phyloP scores from a whole-genome alignment of 2,113 vertebrate species.

The Columba livia region DNA sequence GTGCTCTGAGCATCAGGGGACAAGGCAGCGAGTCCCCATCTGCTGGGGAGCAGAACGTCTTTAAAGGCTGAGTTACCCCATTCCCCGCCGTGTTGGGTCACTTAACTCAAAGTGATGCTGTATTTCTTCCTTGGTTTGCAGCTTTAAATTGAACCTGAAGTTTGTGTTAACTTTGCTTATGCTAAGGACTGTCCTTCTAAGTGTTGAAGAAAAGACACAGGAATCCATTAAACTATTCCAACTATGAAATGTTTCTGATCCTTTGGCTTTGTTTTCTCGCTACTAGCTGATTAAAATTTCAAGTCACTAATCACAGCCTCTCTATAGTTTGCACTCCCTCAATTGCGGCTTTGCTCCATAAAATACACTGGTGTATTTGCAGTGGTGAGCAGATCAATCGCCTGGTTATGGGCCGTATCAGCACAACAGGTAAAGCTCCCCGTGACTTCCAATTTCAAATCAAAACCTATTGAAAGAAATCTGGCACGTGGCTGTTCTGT shows the following conservation, averaged over 20 bases:
- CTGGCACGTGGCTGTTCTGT: neutral
- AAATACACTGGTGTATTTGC: accelerated
- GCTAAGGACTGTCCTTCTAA: neutral
- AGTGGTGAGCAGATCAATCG: neutral
- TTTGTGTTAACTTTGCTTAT: neutral
- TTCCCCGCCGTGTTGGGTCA: accelerated
- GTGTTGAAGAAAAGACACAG: neutral
- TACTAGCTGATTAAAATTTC: neutral
- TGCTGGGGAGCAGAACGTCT: neutral
- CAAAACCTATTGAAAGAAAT: constrained; percentile 3
- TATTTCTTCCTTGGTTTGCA: neutral
- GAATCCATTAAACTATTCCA: neutral
- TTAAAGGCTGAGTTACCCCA: neutral
- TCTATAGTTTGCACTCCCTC: neutral
- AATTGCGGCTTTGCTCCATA: neutral
- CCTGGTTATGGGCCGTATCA: neutral
- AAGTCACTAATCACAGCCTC: neutral
- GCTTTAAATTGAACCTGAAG: neutral
- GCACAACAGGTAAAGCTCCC: neutral
- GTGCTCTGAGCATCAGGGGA: neutral
- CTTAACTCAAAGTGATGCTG: neutral
- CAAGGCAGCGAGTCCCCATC: neutral
- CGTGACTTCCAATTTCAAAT: neutral
- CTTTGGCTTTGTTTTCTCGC: neutral
- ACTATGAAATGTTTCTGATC: neutral